A percentile compares a stretch with the other conserved stretches of the same genome.
Conservation (phyloP, 2,888 invertebrate genomes). For the Coleophora deauratella region DNA sequence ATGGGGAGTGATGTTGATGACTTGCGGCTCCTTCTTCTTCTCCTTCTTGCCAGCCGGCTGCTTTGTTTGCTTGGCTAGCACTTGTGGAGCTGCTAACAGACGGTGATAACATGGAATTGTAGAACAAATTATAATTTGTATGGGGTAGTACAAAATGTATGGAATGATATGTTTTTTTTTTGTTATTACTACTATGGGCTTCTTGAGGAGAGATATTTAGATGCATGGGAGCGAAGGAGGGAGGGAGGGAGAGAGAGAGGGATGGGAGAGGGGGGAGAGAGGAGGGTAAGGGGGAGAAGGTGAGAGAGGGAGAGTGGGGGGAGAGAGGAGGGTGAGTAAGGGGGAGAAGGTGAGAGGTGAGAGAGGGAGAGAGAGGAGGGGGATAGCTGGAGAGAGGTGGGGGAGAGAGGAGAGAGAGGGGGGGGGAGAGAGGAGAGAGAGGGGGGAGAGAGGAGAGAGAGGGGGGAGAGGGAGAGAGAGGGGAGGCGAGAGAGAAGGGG, state of each 20-base stretch:
- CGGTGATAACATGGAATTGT: not conserved
- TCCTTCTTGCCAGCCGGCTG: slow-evolving; percentile 26
- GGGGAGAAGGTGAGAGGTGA: not conserved
- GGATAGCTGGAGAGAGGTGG: not conserved
- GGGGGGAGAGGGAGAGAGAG: not conserved
- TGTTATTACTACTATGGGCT: no score
- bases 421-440: not conserved
- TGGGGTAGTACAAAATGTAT: no score
- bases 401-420: not conserved
- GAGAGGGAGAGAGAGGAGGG: not conserved
- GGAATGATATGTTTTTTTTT: no score
- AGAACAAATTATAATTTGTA: no score
- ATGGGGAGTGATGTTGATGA: slow-evolving; percentile 46
- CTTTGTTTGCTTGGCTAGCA: slow-evolving; percentile 11
- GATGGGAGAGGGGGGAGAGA: not conserved
- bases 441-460: not conserved
- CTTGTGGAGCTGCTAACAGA: not conserved
- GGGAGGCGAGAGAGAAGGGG: not conserved
- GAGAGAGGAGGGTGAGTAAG: not conserved
- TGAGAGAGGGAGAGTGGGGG: not conserved
- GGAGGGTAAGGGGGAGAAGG: not conserved
- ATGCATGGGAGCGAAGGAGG: not conserved
- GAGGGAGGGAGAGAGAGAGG: not conserved
- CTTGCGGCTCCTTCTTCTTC: slow-evolving; percentile 30
- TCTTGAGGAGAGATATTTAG: no score